Conservation (phyloP, 2,888 invertebrate species). For the Lithophane socia region DNA sequence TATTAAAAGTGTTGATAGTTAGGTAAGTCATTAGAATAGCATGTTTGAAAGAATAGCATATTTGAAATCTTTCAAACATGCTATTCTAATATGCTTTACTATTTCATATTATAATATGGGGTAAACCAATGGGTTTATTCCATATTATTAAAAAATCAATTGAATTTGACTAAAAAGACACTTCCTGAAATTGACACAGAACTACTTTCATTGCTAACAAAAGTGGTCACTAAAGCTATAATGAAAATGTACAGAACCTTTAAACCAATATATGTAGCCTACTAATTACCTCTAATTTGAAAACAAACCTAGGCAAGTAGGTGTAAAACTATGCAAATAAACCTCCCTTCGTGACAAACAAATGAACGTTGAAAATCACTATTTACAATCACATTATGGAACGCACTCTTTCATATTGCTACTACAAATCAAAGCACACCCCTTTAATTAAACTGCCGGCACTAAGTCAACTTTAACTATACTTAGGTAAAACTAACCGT, state of each 20-base stretch:
- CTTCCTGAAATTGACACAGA: not conserved
- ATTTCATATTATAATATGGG: too few species aligned
- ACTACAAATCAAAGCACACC: conserved; percentile 86
- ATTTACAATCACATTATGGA: conserved; percentile 75
- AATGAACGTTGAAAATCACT: conserved; percentile 63
- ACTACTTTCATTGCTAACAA: not conserved
- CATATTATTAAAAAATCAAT: not conserved
- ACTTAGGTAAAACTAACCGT: conserved; percentile 76
- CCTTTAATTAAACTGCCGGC: conserved; percentile 87
- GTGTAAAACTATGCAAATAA: conserved; percentile 43
- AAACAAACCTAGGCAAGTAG: conserved; percentile 18
- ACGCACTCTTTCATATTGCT: conserved; percentile 77
- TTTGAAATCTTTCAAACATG: too few species aligned
- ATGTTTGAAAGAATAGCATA: not conserved
- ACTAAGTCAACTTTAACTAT: conserved; percentile 86
- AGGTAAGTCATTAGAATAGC: not conserved
- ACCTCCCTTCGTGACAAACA: conserved; percentile 47
- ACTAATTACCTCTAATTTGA: conserved; percentile 24
- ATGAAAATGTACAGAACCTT: not conserved
- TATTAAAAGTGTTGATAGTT: too few species aligned
- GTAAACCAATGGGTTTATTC: too few species aligned
- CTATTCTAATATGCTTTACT: too few species aligned
- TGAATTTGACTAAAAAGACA: not conserved
- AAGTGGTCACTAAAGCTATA: not conserved
- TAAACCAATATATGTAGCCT: not conserved